Evolutionary conservation across 53 echinoderm and acorn worm species (phyloP), one percentile per base, ranked within the genome.

Genomic region (Luidia sarsii): DNA sequence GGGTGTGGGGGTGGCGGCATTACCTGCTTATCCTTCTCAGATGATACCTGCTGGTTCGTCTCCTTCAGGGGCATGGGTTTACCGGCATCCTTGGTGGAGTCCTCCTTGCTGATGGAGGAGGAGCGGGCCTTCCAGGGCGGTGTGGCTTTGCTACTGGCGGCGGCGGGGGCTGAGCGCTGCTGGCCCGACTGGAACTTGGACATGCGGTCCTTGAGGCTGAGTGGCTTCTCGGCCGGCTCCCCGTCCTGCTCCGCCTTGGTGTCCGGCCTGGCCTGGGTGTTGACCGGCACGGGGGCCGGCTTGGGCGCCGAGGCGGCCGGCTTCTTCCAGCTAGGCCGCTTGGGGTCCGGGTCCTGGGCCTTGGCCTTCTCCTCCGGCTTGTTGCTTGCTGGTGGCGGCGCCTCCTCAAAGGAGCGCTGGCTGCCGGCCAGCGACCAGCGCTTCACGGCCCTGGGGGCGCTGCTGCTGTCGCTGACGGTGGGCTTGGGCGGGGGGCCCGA

Each of bases 171-270:
- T n/a, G n/a, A n/a, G n/a, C n/a, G n/a, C n/a, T n/a, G n/a, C n/a
- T n/a, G n/a, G 0, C 61, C 61, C 13, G 43, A 45, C 37, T 77
- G 77, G 21, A 52, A 93, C 87, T 72, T 87, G 67, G 90, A 90
- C 57, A 90, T 87, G 30, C 93, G 87, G 38, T 93, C 93, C 59
- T 74, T 93, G 41, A 93, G 64, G 69, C 90, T 87, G 32, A 93
- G 49, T 21, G 87, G 84, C 39, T 80, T 51, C 3, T 68, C 80
- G 6, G 29, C 51, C 7, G 71, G 31, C 23, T 43, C 48, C n/a
- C n/a, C n/a, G 3, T 82, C 82, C 14, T 57, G 66, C 16, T 72
- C 87, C 21, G 32, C 46, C 6, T 68, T 28, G 1, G 77, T 31
- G 15, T 66, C 68, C 29, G 36, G 50, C 9, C 64, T 65, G 20